phyloP scores from a whole-genome alignment of 1,140 invertebrate genomes.

The Diachasma alloeum region DNA sequence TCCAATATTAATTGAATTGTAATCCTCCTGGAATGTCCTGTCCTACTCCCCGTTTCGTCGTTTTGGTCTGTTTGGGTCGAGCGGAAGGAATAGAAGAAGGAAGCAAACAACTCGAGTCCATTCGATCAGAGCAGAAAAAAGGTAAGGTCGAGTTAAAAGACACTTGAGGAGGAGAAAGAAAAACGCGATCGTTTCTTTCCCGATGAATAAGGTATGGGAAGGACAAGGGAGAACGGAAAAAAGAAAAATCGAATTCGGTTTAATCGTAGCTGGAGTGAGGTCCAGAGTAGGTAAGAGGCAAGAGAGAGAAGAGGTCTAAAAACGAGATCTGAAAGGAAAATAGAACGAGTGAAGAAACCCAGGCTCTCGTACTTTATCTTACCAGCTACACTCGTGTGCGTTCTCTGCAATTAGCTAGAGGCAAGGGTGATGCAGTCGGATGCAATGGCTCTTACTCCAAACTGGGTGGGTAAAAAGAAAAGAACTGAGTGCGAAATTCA shows the following conservation, averaged over 20 bases:
- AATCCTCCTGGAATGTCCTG: background rate
- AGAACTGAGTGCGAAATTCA: background rate
- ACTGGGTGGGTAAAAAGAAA: background rate
- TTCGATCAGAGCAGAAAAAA: background rate
- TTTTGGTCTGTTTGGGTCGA: background rate
- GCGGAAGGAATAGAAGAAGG: background rate
- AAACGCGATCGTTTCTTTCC: background rate
- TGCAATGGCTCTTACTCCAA: conserved; percentile 15
- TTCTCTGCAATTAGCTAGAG: conserved; percentile 20
- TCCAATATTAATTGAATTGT: background rate
- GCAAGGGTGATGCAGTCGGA: conserved; percentile 6
- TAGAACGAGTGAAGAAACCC: conserved; percentile 11
- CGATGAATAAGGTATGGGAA: background rate
- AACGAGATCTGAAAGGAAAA: conserved; percentile 14
- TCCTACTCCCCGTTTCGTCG: background rate
- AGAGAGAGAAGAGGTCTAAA: background rate
- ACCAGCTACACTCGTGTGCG: conserved; percentile 16
- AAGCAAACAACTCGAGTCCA: background rate
- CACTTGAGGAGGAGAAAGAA: background rate
- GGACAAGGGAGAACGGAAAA: background rate
- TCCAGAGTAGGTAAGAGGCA: background rate
- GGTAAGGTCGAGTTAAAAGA: background rate
- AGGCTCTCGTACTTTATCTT: conserved; percentile 1
- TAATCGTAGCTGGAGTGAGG: conserved; percentile 15
- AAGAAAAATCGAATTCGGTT: conserved; percentile 8